Base-by-base conservation (phyloP, 1,140 invertebrate genomes). In the Drosophila sproati region DNA sequence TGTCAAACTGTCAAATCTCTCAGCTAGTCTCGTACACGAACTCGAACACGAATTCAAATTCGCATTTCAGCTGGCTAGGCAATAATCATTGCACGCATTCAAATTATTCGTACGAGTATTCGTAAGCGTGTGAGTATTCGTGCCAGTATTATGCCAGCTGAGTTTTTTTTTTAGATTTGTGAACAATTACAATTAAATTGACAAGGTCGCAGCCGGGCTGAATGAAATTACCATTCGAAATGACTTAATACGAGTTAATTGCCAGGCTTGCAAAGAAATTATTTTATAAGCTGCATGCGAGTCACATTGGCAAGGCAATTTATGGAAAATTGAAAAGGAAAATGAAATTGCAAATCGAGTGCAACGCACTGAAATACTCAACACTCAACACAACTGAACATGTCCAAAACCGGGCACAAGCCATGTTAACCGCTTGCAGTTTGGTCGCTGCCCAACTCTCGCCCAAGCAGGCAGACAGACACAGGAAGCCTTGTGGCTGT, bases 191-290 rank as follows among this genome's bases (percentile, higher is more conserved):
- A 85, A 85, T 80, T 85, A 77, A 74, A 50, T 78, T 78, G 82
- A 82, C 82, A 85, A 85, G 82, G 82, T 85, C 82, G 74, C 75
- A 77, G 80, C 34, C 71, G 20, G 73, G 69, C 63, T 68, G 52
- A 62, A 57, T 68, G 63, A 69, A 82, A 79, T 82, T 76, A 77
- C 70, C 73, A 83, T 83, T 85, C 69, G 78, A 71, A 82, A 86
- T 75, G 78, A 81, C 82, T 85, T 86, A 79, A 85, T 85, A 81
- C 57, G 74, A 75, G 66, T 75, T 81, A 85, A 86, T 78, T 86
- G 78, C 62, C 54, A 55, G 41, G 47, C 41, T 32, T 37, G 12
- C 34, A 56, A 35, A 39, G n/a, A 32, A 55, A 55, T 20, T 4
- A 7, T 4, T 7, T 43, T 20, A 47, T 34, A 10, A 34, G 45